Base-by-base conservation (phyloP, 1,140 invertebrate genomes). In the Drosophila albomicans region DNA sequence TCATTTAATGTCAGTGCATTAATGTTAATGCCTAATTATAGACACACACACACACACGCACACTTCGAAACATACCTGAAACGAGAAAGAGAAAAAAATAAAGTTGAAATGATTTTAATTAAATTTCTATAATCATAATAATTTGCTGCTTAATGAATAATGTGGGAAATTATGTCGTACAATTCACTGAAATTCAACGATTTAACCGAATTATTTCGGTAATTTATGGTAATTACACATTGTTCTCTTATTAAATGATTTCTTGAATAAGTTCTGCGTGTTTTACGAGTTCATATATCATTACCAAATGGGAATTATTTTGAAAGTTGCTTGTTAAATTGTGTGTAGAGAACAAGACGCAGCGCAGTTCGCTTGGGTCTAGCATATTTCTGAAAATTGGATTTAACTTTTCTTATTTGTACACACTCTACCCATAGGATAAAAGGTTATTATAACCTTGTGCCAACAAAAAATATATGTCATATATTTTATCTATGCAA, bases 81-180 rank as follows among this genome's bases (percentile, higher is more conserved):
- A 63, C 13, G 62, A 71, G 61, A 48, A 13, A 15, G 35, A 16
- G 7, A 59, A 28, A 15, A 15, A 8, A 10, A 15, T 25, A 25
- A 54, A 38, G 41, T 20, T 35, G 32, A 35, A 56, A 20, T 5
- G 1, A 52, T 38, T 35, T 56, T 16, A 16, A 35, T 20, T 8
- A 16, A 38, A 68, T 79, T 82, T 82, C 58, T 57, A 80, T 81
- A 71, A 79, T 43, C 66, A 77, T 68, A 62, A 77, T 30, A 41
- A 41, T 5, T 20, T 57, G 32, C 35, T 5, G 13, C 7, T 56
- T 16, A 56, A 56, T 54, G 2, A 54, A 16, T 35, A 6, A 32
- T 54, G 2, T 15, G 51, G 11, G 13, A 25, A 8, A 32, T 15
- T 2, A 32, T 52, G 30, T 30, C 13, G 8, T 41, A 10, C n/a